Evolutionary conservation across 2,113 vertebrate species (phyloP), one percentile per base, ranked within the genome.

Genomic region (Nothocercus nigrocapillus): DNA sequence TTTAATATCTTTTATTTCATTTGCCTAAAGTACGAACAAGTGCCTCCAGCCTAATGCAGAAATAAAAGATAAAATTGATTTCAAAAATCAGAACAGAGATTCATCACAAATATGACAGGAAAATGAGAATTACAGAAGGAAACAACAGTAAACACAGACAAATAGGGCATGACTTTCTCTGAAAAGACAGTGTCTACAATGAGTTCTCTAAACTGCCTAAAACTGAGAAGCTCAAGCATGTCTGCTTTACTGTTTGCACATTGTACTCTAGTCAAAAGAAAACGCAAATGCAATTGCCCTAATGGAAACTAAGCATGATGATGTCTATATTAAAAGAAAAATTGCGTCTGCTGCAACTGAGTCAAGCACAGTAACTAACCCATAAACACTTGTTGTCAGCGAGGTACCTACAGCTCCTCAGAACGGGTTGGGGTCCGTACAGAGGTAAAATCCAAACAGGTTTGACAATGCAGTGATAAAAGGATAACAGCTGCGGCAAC

Each of bases 361-460:
- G 76, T 34, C 68, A 90, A 84, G 88, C 77, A 64, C 44, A 62
- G 80, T 62, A 78, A 62, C 85, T 74, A 56, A 80, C 75, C 56
- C 79, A 56, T 5, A 68, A 91, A 77, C 75, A 93, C 79, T 82
- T 95, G 85, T 61, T 91, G 76, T 81, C 54, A 90, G 67, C 72
- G 88, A 97, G 93, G 82, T 95, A 91, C 49, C 85, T 73, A 93
- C 88, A 90, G 83, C 90, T 86, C 83, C 85, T 94, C 70, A 61
- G 51, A 88, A 67, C 68, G 96, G 95, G 93, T 94, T 40, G 66
- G 2, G 2, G 59, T 16, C 0, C 45, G 53, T 86, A 90, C 80
- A 76, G 69, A 92, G 36, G 85, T 88, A 92, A 90, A 96, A 53
- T 74, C 80, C 86, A 83, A 85, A 40, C 83, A 86, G 92, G 62